These are phyloP conservation scores for Beris chalybata DNA, from an alignment of 2,888 invertebrate species.

Conservation along the genomic window DNA sequence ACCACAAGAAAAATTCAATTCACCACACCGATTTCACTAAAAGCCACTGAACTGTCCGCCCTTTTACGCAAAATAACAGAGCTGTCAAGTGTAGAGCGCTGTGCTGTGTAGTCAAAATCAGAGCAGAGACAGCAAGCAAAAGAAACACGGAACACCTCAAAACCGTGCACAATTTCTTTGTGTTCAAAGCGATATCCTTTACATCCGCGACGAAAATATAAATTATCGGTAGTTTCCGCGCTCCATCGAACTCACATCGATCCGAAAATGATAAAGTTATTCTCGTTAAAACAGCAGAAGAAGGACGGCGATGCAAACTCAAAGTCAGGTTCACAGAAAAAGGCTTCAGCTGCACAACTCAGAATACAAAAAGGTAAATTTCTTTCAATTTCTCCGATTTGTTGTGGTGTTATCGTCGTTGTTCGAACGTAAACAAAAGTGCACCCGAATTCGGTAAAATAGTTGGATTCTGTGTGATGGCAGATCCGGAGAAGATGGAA, in stretches of 20 bases:
- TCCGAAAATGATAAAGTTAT: conserved; percentile 88
- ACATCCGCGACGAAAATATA: neutral
- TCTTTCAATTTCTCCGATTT: conserved; percentile 8
- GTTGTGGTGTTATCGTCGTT: neutral
- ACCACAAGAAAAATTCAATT: no score
- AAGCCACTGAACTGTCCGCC: conserved; percentile 13
- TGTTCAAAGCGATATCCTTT: conserved; percentile 4
- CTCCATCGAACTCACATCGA: neutral
- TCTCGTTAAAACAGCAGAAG: conserved; percentile 97
- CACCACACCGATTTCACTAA: no score
- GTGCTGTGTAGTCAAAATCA: conserved; percentile 8
- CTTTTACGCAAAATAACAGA: conserved; percentile 26
- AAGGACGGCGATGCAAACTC: conserved; percentile 92
- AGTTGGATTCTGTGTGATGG: no score
- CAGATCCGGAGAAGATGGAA: no score
- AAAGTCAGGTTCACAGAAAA: conserved; percentile 77
- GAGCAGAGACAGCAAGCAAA: conserved; percentile 12
- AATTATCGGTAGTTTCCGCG: neutral
- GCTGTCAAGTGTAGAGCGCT: conserved; percentile 21
- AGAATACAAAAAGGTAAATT: conserved; percentile 92
- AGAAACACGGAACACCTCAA: conserved; percentile 11
- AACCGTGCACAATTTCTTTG: conserved; percentile 10
- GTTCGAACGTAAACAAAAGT: neutral
- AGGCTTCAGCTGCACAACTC: conserved; percentile 94
- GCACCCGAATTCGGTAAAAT: neutral